Base-by-base conservation (phyloP, 2,797 vertebrate genomes). In the Esox lucius region DNA sequence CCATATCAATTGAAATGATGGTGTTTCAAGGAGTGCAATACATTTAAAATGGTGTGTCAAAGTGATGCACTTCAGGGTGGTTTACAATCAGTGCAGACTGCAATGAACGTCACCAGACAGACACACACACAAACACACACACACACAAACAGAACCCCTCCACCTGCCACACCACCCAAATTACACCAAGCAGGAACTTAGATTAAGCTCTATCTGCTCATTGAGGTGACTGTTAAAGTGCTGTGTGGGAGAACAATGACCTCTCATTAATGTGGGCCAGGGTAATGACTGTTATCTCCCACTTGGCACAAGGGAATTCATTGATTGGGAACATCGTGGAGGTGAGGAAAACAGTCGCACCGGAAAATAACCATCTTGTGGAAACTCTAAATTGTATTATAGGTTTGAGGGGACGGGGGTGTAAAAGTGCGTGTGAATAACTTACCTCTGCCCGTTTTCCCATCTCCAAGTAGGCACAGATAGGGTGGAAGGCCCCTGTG, bases 401-500 rank as follows among this genome's bases (percentile, higher is more conserved):
- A 22, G 24, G 13, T 28, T 8, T 42, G 46, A 26, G 59, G 49
- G 33, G 26, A 48, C n/a, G n/a, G 19, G 22, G 31, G 31, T 49
- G 39, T 53, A 61, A 39, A 17, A 75, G 69, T 49, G 22, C 72
- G 13, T 74, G 16, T 22, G 2, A 24, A 31, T 0, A 3, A 46
- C 70, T 95, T 95, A 99, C 98, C 97, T 99, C 97, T 81, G 97
- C 95, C 84, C 95, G 96, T 84, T 96, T 96, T 91, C 97, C 97
- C 92, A 98, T 92, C 87, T 97, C 97, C 92, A 99, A 89, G 84
- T 95, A 99, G 78, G 96, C 93, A 83, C 98, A 99, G 91, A 98
- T 92, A 42, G 98, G 98, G 91, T 99, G 97, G 86, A 98, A 99
- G 80, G 98, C 98, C 79, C 98, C 98, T 0, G 98, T 99, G 87